A percentile compares a stretch with the other conserved stretches of the same genome.
Conservation (phyloP, 2,797 vertebrate species). For the Hypotaenidia okinawae region DNA sequence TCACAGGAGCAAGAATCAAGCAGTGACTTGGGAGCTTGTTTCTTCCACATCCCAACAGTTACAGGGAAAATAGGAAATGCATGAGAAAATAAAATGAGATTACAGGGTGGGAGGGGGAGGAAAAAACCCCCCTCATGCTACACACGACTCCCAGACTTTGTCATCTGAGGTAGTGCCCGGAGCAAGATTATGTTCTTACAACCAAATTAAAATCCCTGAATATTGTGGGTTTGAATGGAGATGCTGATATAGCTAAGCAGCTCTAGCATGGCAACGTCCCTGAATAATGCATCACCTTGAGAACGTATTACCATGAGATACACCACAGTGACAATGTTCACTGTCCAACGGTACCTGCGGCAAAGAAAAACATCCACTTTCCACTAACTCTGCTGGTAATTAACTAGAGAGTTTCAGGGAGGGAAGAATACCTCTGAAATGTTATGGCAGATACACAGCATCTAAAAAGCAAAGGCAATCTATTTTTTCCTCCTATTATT, state of each 20-base stretch:
- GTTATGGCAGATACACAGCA: rapidly evolving
- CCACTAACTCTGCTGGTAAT: background rate
- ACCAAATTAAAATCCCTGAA: slow-evolving; percentile 2
- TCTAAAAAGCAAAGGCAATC: background rate
- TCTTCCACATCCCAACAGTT: background rate
- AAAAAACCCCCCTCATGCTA: background rate
- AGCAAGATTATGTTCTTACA: background rate
- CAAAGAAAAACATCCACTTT: background rate
- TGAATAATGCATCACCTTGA: background rate
- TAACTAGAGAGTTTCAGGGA: background rate
- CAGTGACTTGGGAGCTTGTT: background rate
- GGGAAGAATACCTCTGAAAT: background rate
- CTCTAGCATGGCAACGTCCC: background rate
- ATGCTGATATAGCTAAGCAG: background rate
- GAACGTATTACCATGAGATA: background rate
- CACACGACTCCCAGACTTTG: rapidly evolving
- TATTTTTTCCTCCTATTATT: background rate
- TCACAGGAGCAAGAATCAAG: background rate
- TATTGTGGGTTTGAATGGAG: background rate
- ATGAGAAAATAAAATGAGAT: background rate
- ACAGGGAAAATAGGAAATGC: background rate
- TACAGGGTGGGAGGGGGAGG: background rate
- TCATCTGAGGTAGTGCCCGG: background rate
- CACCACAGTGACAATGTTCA: background rate
- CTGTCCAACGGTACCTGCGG: background rate